Conservation (phyloP, 2,888 invertebrate species). For the Aleiodes alternator region DNA sequence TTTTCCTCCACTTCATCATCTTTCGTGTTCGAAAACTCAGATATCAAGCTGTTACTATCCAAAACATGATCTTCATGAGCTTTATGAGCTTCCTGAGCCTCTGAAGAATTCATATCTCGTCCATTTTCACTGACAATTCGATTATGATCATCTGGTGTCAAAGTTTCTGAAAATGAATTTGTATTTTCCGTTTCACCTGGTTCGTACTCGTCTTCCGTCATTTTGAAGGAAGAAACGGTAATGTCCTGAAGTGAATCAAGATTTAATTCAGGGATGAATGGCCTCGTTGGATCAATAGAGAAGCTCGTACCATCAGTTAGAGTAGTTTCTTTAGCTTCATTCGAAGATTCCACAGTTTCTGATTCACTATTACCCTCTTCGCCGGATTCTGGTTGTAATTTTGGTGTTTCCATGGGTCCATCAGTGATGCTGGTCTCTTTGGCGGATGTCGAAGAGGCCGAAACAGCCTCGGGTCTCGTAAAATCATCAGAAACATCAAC, state of each 20-base stretch:
- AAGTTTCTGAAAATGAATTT: constrained; percentile 54
- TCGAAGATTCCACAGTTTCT: constrained; percentile 59
- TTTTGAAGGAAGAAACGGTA: constrained; percentile 67
- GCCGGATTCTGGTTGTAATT: constrained; percentile 24
- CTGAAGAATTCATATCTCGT: neutral
- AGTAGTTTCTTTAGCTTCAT: constrained; percentile 63
- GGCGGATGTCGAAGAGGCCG: constrained; percentile 57
- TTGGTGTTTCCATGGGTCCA: constrained; percentile 47
- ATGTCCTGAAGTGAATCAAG: constrained; percentile 69
- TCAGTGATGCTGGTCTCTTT: constrained; percentile 58
- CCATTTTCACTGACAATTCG: constrained; percentile 25
- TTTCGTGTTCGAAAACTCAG: constrained; percentile 19
- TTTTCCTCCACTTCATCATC: constrained; percentile 26
- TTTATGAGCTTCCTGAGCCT: neutral
- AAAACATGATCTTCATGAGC: constrained; percentile 35
- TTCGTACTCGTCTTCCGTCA: constrained; percentile 60
- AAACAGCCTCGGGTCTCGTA: constrained; percentile 43
- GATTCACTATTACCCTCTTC: constrained; percentile 52
- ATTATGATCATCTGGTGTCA: constrained; percentile 54
- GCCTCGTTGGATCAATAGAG: constrained; percentile 60
- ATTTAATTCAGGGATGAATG: constrained; percentile 69
- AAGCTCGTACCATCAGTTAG: constrained; percentile 55
- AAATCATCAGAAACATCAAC: constrained; percentile 41
- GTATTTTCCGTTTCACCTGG: constrained; percentile 53
- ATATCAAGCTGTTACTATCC: constrained; percentile 30